Base-by-base conservation (phyloP, 2,113 vertebrate genomes). In the Ramphastos sulfuratus region DNA sequence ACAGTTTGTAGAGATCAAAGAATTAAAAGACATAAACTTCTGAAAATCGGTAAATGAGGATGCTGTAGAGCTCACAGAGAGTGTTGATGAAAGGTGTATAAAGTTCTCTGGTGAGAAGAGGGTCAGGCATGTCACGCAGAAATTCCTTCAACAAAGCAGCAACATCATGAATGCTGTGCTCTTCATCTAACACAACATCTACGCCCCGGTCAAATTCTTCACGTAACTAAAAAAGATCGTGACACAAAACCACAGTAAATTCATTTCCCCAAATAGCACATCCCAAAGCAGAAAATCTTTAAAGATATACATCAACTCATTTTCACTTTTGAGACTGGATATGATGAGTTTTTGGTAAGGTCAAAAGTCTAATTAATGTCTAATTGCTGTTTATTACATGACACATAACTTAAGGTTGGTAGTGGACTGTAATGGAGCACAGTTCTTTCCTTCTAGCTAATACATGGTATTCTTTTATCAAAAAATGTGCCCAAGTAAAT, bases 61-160 rank as follows among this genome's bases (percentile, higher is more conserved):
- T 39, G 35, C 35, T 79, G 55, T 11, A 58, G 31, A 83, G 96
- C 99, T 98, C 96, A 99, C 99, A 96, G 89, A 98, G 97, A 33
- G 98, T 98, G 94, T 98, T 99, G 97, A 99, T 98, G 97, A 99
- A 99, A 86, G 99, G 98, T 1, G 98, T 98, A 88, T 99, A 99
- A 65, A 99, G 99, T 92, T 99, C 99, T 96, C 98, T 98, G 74
- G 99, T 99, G 70, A 99, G 98, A 85, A 99, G 98, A 0, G 99
- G 98, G 91, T 99, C 99, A 13, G 99, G 98, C 98, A 99, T 98
- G 96, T 99, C 99, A 96, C 99, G 97, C 77, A 99, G 98, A 95
- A 99, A 99, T 95, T 99, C 99, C 93, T 99, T 99, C 65, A 99
- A 93, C 94, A 99, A 96, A 31, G 99, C 99, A 35, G 99, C 99